phyloP scores from a whole-genome alignment of 2,888 invertebrate species.

The Hyalella azteca region DNA sequence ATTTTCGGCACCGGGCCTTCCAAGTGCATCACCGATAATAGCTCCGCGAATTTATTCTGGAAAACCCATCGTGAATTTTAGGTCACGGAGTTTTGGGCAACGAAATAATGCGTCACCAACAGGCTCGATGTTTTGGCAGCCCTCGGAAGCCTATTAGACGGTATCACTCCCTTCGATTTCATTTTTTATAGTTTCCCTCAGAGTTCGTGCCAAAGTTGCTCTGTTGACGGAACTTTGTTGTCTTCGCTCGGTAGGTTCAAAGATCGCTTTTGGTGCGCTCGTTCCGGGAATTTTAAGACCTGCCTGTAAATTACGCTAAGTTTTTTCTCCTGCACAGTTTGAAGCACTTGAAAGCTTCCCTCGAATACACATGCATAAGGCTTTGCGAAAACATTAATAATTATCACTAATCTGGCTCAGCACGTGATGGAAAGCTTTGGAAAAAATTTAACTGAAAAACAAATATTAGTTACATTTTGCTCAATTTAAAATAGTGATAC shows the following conservation, averaged over 20 bases:
- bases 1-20: no score
- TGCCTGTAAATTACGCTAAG: not conserved
- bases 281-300: not conserved
- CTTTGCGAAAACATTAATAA: no score
- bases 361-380: no score
- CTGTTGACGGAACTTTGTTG: constrained; percentile 32
- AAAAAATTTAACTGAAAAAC: no score
- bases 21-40: constrained; percentile 3
- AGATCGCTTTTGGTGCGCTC: constrained; percentile 6
- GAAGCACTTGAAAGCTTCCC: no score
- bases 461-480: no score
- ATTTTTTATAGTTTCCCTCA: not conserved
- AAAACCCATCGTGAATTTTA: not conserved
- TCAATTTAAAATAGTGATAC: no score
- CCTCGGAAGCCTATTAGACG: constrained; percentile 8
- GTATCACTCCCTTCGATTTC: constrained; percentile 2
- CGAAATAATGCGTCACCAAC: constrained; percentile 8
- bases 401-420: no score
- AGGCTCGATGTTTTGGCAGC: not conserved
- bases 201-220: constrained; percentile 11
- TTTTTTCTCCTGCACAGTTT: not conserved
- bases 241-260: not conserved
- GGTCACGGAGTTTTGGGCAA: not conserved
- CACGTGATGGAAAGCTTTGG: no score
- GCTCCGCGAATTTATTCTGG: not conserved